Evolutionary conservation across 2,888 invertebrate genomes (phyloP).

Genomic region (Spatulosminthurus flaviceps): DNA sequence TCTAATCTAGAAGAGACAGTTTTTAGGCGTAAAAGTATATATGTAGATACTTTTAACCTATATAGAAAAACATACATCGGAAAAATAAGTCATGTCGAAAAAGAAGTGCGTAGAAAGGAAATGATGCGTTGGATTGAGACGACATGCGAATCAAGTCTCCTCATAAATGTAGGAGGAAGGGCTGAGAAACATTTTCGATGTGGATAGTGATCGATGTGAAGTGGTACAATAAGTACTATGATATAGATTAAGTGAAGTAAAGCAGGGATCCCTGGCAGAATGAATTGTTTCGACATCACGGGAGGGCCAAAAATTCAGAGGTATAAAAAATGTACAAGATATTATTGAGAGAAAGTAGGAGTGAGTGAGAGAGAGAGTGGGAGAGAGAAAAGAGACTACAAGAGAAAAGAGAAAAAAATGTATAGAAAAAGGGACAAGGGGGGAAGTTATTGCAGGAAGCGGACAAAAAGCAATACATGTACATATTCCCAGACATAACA

Average conservation of each 20-base stretch:
- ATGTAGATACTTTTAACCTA: no score
- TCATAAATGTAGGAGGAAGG: not conserved
- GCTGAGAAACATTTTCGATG: not conserved
- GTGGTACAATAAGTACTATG: slow-evolving; percentile 28
- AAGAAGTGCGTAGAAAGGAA: no score
- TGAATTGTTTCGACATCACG: slow-evolving; percentile 30
- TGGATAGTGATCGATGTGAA: slow-evolving; percentile 23
- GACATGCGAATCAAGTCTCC: not conserved
- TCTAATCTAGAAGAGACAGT: no score
- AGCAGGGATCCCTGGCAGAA: slow-evolving; percentile 2
- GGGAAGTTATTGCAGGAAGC: no score
- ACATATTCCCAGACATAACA: no score
- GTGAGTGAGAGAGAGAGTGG: not conserved
- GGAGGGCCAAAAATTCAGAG: slow-evolving; percentile 29
- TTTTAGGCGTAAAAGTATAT: no score
- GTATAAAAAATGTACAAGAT: slow-evolving; percentile 12
- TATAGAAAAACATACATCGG: no score
- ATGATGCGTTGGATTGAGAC: not conserved
- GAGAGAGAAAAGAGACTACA: not conserved
- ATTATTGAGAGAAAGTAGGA: not conserved
- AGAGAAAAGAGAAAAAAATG: not conserved
- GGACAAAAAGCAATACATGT: no score
- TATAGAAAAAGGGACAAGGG: not conserved
- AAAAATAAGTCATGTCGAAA: not conserved
- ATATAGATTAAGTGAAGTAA: slow-evolving; percentile 41